Evolutionary conservation across 30 jellyfish, hydroid and myxozoan genomes (phyloP).

Genomic region (Aurelia sp.): DNA sequence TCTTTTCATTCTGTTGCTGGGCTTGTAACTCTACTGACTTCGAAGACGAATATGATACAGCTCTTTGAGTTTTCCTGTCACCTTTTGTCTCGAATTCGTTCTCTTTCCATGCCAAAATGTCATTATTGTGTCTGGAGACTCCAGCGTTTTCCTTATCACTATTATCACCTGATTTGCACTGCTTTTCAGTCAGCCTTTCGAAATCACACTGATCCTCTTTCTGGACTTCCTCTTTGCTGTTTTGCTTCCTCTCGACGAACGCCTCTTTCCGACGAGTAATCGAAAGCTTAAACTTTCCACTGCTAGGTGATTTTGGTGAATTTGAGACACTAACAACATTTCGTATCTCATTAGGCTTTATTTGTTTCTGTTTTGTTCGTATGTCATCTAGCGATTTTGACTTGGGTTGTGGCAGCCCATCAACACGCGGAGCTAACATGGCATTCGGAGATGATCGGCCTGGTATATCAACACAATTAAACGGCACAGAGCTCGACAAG

Average conservation of each 20-base stretch:
- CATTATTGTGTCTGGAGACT: too few relatives aligned
- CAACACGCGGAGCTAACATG: background rate
- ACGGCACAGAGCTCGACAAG: background rate
- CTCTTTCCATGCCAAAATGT: too few relatives aligned
- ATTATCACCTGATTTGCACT: conserved; percentile 30
- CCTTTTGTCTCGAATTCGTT: too few relatives aligned
- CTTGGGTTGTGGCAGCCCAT: conserved; percentile 9
- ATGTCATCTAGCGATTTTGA: conserved; percentile 45
- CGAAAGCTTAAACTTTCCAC: conserved; percentile 19
- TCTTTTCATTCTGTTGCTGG: too few relatives aligned
- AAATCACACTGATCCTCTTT: background rate
- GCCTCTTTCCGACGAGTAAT: conserved; percentile 16
- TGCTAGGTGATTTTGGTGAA: conserved; percentile 18
- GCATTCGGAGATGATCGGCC: conserved; percentile 15
- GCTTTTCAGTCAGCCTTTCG: background rate
- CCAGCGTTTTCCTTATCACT: conserved; percentile 6
- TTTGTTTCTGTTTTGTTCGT: background rate
- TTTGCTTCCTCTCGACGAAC: background rate
- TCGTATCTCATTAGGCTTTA: background rate
- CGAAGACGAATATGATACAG: too few relatives aligned
- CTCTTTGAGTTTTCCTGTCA: too few relatives aligned
- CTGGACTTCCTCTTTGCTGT: background rate
- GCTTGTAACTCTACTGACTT: background rate
- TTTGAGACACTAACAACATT: conserved; percentile 36
- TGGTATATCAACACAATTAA: background rate